Evolutionary conservation across 2,113 vertebrate genomes (phyloP).

Genomic region (Gavia stellata): DNA sequence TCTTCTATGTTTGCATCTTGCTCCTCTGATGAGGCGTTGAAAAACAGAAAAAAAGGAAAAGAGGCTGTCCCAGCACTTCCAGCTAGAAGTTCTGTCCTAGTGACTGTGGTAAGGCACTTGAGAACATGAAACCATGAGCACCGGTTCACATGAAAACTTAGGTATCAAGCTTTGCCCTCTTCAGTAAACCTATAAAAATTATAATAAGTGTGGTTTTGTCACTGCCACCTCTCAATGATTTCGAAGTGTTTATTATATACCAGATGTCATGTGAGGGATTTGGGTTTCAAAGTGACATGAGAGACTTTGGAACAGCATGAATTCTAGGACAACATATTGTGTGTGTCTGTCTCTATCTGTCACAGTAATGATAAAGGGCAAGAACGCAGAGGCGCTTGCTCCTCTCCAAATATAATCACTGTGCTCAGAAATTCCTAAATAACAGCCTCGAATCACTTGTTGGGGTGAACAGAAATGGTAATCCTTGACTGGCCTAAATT

Average conservation of each 20-base stretch:
- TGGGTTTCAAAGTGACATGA: constrained; percentile 29
- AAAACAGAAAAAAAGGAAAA: neutral
- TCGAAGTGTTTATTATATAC: constrained; percentile 15
- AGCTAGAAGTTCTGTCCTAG: neutral
- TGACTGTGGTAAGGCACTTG: neutral
- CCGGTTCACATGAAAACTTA: neutral
- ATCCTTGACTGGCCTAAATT: constrained; percentile 46
- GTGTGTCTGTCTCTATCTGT: constrained; percentile 33
- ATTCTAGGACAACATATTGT: constrained; percentile 60
- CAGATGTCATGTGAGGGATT: constrained; percentile 33
- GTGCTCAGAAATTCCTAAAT: neutral
- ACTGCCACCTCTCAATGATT: neutral
- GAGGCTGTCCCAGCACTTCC: neutral
- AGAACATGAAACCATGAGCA: neutral
- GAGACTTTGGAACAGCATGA: neutral
- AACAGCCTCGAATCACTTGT: neutral
- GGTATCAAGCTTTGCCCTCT: neutral
- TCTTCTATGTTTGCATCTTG: neutral
- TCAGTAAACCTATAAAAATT: neutral
- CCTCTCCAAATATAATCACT: constrained; percentile 32
- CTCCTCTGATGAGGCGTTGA: neutral
- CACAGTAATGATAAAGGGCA: constrained; percentile 32
- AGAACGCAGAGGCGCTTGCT: constrained; percentile 5
- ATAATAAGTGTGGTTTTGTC: neutral
- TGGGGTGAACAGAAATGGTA: constrained; percentile 24